Base-by-base conservation (phyloP, 2,888 invertebrate genomes). In the Elegia similella region DNA sequence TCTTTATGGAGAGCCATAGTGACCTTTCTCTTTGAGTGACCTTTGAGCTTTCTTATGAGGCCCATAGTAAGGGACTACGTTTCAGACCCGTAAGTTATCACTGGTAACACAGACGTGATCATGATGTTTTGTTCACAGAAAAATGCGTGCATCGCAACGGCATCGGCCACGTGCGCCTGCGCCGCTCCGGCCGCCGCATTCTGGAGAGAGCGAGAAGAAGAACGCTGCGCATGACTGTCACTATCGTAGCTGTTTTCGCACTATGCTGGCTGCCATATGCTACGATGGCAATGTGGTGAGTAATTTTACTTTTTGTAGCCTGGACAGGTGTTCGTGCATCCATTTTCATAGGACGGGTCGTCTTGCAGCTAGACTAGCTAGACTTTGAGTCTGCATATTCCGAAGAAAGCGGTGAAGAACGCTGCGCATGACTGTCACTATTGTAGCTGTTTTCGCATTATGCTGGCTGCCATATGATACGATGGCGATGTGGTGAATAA, bases 381-480 rank as follows among this genome's bases (percentile, higher is more conserved):
- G n/a, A n/a, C n/a, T n/a, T n/a, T 95, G 0, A 95, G 94, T 70
- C 93, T 93, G 56, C 74, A 85, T 48, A 94, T 94, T 73, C 92
- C 96, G 65, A 95, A 95, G 78, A 90, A 95, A 59, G 96, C 96
- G 95, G 7, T 92, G 93, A 7, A 88, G 95, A 59, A 96, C 96
- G 0, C 88, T 96, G 46, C 92, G 94, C 66, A 95, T 96, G 95
- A 96, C 96, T 0, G 92, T 96, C 59, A 94, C 94, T 57, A 96
- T 96, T 62, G 95, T 96, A 7, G 83, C 93, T 3, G 95, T 94
- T 43, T 96, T 96, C 80, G 93, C 96, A 34, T 88, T 94, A 70
- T 96, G 96, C 83, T 96, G 96, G 95, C 94, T 95, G 42, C 96
- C 96, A 0, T 96, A 96, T 78, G 95, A 94, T 30, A 93, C 94